Conservation (phyloP, 2,113 vertebrate genomes). For the Lepisosteus oculatus region DNA sequence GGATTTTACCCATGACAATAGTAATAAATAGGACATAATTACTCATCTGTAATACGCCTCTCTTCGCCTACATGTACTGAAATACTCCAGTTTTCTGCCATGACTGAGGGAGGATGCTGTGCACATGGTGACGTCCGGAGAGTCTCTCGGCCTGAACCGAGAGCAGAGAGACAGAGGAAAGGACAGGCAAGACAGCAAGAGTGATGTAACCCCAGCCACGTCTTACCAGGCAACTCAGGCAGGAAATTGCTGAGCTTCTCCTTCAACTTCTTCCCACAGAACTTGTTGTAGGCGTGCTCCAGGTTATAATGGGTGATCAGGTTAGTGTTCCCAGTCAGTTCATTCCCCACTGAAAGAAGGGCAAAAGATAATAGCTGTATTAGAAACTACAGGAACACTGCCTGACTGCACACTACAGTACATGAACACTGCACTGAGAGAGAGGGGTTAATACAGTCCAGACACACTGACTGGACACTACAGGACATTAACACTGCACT, state of each 20-base stretch:
- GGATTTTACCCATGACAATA: too few species aligned
- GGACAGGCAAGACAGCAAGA: background rate
- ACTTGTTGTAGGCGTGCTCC: conserved; percentile 94
- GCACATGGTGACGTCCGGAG: too few species aligned
- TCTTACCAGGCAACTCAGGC: conserved; percentile 85
- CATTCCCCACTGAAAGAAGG: conserved; percentile 73
- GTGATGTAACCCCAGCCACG: background rate
- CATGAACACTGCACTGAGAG: too few species aligned
- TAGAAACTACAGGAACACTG: too few species aligned
- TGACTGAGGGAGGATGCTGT: too few species aligned
- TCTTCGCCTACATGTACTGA: too few species aligned
- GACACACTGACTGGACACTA: background rate
- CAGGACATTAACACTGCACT: background rate
- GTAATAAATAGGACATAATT: too few species aligned
- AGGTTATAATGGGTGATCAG: conserved; percentile 94
- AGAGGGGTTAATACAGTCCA: background rate
- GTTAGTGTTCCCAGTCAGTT: conserved; percentile 94
- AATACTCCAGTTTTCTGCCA: too few species aligned
- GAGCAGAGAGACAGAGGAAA: background rate
- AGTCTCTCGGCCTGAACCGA: too few species aligned
- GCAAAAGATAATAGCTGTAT: too few species aligned
- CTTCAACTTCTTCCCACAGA: conserved; percentile 97
- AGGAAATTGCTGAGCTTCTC: conserved; percentile 98
- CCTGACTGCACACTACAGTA: too few species aligned
- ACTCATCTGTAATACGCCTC: too few species aligned